Percentiles rank a stretch among this genome's conserved stretches.
Evolutionary conservation across 2,797 vertebrate genomes (phyloP).

Genomic region (Rhadinocentrus ornatus): DNA sequence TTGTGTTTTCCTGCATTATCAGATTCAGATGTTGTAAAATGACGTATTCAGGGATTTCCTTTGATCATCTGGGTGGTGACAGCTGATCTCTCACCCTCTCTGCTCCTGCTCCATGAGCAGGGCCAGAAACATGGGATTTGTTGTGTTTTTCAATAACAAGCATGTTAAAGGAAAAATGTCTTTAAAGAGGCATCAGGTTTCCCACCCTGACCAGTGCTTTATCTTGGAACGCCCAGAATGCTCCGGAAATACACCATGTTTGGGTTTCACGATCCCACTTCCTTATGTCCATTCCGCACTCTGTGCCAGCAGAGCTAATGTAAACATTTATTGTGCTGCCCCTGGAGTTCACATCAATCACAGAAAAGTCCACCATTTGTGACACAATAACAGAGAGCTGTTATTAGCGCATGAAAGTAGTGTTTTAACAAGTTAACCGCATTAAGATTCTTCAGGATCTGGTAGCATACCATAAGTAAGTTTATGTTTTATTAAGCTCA

Average conservation of each 20-base stretch:
- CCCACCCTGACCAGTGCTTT: conserved; percentile 64
- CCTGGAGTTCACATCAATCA: conserved; percentile 69
- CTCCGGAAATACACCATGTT: conserved; percentile 74
- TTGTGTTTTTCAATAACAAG: conserved; percentile 58
- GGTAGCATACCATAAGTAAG: conserved; percentile 57
- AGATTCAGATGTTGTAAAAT: conserved; percentile 72
- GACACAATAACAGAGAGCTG: conserved; percentile 54
- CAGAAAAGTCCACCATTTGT: conserved; percentile 32
- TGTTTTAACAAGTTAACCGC: conserved; percentile 75
- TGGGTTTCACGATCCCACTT: conserved; percentile 70
- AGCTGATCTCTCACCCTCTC: conserved; percentile 55
- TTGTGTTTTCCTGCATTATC: conserved; percentile 49
- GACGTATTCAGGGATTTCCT: conserved; percentile 56
- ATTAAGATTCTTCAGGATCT: conserved; percentile 69
- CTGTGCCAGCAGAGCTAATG: conserved; percentile 63
- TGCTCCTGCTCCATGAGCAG: conserved; percentile 34
- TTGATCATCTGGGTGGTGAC: conserved; percentile 73
- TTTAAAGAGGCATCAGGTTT: conserved; percentile 76
- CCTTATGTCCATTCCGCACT: conserved; percentile 70
- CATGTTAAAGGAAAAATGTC: conserved; percentile 57
- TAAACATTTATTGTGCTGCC: conserved; percentile 75
- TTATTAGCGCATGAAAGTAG: conserved; percentile 55
- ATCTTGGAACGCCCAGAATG: conserved; percentile 69
- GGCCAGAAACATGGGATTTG: conserved; percentile 46
- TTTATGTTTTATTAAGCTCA: conserved; percentile 64